A percentile compares a stretch with the other conserved stretches of the same genome.
These are phyloP conservation scores for Esox niger DNA, from an alignment of 2,113 vertebrate species.

Conservation along the genomic window DNA sequence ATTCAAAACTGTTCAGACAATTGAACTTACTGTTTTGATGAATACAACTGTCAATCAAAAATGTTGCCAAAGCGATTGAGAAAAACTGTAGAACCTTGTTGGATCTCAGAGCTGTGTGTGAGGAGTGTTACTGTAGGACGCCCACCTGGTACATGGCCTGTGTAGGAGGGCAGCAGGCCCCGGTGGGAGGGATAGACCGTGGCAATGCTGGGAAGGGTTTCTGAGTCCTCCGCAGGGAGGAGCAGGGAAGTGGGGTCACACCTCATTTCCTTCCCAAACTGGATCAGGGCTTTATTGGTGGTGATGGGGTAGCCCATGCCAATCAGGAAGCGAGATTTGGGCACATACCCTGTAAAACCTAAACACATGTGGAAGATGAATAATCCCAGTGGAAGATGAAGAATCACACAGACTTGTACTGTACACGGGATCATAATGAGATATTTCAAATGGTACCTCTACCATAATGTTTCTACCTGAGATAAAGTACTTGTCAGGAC, in stretches of 20 bases:
- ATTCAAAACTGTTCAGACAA: no score
- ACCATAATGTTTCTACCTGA: conserved; percentile 63
- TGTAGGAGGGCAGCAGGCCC: conserved; percentile 72
- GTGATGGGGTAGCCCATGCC: conserved; percentile 65
- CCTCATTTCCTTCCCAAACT: conserved; percentile 63
- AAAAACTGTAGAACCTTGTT: no score
- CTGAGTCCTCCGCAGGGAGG: neutral
- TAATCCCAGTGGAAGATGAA: no score
- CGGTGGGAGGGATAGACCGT: conserved; percentile 53
- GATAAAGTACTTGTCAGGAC: conserved; percentile 77
- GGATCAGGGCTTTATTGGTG: conserved; percentile 65
- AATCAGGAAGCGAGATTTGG: conserved; percentile 61
- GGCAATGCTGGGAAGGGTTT: conserved; percentile 25
- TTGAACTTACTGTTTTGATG: no score
- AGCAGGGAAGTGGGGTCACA: neutral
- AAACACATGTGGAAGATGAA: neutral
- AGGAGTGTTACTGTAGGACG: neutral
- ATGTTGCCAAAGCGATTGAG: no score
- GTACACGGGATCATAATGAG: neutral
- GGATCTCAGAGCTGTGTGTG: neutral
- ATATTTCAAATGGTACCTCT: neutral
- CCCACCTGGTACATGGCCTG: conserved; percentile 80
- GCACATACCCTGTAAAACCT: conserved; percentile 76
- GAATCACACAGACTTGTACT: neutral
- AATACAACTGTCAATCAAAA: no score